Percentiles rank a stretch among this genome's conserved stretches.
Conservation (phyloP, 1,140 invertebrate species). For the Brachionus asplanchnoidis region DNA sequence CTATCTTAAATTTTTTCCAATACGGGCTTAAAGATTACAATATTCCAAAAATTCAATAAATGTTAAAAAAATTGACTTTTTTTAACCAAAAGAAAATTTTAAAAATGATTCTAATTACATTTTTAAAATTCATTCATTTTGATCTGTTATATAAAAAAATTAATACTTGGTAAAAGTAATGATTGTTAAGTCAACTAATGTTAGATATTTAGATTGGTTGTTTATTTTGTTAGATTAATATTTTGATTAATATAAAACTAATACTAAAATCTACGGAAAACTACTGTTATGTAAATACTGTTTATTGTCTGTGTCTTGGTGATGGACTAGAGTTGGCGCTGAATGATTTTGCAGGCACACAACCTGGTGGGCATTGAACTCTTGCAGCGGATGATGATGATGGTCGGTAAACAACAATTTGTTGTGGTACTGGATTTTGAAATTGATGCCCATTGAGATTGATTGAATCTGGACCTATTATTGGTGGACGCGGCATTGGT, state of each 20-base stretch:
- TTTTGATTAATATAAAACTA: constrained; percentile 23
- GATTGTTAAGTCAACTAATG: background rate
- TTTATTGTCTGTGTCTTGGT: constrained; percentile 38
- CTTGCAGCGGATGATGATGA: constrained; percentile 4
- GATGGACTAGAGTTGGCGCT: constrained; percentile 31
- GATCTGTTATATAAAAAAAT: background rate
- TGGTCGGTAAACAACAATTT: constrained; percentile 40
- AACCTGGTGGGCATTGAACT: constrained; percentile 39
- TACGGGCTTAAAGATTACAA: background rate
- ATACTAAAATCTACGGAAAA: constrained; percentile 12
- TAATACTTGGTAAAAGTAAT: background rate
- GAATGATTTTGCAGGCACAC: constrained; percentile 39
- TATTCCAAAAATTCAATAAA: background rate
- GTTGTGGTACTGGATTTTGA: constrained; percentile 33
- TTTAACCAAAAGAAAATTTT: background rate
- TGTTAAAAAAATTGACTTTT: constrained; percentile 3
- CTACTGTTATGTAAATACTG: constrained; percentile 10
- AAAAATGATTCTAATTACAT: background rate
- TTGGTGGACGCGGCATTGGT: background rate
- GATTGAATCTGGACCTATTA: too few species aligned
- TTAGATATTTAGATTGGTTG: background rate
- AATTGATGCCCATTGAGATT: background rate
- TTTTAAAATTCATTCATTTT: constrained; percentile 28
- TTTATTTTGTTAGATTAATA: background rate
- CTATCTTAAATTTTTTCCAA: background rate